These are phyloP conservation scores for Micromesistius poutassou DNA, from an alignment of 2,797 vertebrate genomes.

Conservation along the genomic window DNA sequence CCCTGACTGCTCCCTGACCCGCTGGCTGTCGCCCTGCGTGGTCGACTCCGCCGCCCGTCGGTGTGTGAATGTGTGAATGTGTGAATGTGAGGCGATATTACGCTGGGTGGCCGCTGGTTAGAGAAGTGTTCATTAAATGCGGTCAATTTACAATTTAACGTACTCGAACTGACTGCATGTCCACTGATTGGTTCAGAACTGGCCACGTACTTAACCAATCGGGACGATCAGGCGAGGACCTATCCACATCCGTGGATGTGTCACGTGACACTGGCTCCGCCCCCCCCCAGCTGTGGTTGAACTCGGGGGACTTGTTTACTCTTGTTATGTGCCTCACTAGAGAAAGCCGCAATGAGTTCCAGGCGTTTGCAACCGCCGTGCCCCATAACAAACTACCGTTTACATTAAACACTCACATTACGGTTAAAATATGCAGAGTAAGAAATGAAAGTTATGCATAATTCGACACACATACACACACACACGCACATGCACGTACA, in stretches of 20 bases:
- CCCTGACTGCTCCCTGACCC: too few relatives aligned
- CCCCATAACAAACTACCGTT: too few relatives aligned
- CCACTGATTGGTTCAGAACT: neutral
- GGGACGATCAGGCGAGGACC: neutral
- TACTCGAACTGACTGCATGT: neutral
- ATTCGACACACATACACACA: neutral
- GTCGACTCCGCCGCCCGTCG: too few relatives aligned
- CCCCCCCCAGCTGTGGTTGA: neutral
- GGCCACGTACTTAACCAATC: neutral
- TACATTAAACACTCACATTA: neutral
- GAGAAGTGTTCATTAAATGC: too few relatives aligned
- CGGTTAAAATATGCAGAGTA: neutral
- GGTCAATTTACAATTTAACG: too few relatives aligned
- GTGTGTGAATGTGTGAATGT: too few relatives aligned
- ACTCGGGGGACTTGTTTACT: neutral
- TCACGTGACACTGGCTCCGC: too few relatives aligned
- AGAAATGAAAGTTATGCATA: neutral
- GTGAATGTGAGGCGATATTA: too few relatives aligned
- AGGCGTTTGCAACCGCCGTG: neutral
- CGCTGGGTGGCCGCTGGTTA: too few relatives aligned
- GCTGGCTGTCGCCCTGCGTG: too few relatives aligned
- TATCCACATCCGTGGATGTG: neutral
- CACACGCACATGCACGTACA: too few relatives aligned
- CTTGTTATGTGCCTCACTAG: too few relatives aligned
- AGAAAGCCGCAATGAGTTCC: neutral